Base-by-base conservation (phyloP, 2,888 invertebrate genomes). In the Crocallis elinguaria region DNA sequence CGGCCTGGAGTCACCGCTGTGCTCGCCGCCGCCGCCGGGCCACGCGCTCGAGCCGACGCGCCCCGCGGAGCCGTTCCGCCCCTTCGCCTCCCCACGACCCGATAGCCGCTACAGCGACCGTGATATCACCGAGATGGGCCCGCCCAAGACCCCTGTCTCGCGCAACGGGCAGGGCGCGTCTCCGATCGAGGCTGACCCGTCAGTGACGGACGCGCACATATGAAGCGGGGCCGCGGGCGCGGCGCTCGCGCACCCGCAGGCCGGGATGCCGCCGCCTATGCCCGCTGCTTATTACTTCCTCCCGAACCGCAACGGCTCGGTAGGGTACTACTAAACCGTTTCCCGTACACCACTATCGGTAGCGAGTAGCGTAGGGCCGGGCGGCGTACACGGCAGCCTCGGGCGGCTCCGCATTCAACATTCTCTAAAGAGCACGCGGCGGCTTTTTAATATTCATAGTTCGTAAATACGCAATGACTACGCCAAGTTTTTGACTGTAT, bases 51-150 rank as follows among this genome's bases (percentile, higher is more conserved):
- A 94, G 77, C 94, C 89, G 13, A 77, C 86, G 62, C 93, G 84
- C 71, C 92, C 78, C 62, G 77, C 72, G 72, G 93, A 90, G 56
- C 89, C 90, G 6, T 92, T 89, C 92, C 92, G 87, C 86, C 94
- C 73, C 74, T 94, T 79, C 88, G 92, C 93, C 9, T 93, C 93
- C 14, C 93, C 93, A 2, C 91, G 93, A 36, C 88, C 92, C 29
- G 91, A 92, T 57, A 87, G 92, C 84, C 92, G 96, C 92, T 93
- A 94, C 92, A 86, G 94, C 89, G 86, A 96, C 91, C 93, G 94
- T 80, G 93, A 94, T 78, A 77, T 93, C 30, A 67, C 77, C 16
- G 88, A 88, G 13, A 90, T 89, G 88, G 88, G 89, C 25, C 86
- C 86, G 29, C 88, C 92, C 11, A 86, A 87, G 71, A 89, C 81